Evolutionary conservation across 2,113 vertebrate species (phyloP).

Genomic region (Smithornis capensis): DNA sequence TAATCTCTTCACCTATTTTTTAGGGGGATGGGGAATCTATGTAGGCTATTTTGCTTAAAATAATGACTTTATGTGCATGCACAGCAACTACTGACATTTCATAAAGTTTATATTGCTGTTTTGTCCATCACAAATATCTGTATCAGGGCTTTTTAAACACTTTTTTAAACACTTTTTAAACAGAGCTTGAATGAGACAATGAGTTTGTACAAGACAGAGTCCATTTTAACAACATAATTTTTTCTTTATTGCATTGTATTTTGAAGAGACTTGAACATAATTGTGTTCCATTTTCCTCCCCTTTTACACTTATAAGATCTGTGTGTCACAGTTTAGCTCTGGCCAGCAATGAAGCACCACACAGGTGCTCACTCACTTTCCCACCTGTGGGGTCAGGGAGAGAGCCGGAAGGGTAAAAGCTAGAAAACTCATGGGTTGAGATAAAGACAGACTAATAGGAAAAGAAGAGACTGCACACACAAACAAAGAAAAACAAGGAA

Average conservation of each 20-base stretch:
- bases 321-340: background rate
- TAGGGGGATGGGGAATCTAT: background rate
- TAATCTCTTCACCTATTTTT: slow-evolving; percentile 44
- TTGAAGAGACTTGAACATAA: background rate
- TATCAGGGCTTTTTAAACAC: too few relatives aligned
- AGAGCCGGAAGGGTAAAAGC: background rate
- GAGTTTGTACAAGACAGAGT: background rate
- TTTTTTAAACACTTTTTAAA: slow-evolving; percentile 4
- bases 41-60: slow-evolving; percentile 36
- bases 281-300: background rate
- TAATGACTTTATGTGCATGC: background rate
- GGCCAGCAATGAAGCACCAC: background rate
- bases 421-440: background rate
- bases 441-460: background rate
- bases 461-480: background rate
- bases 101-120: slow-evolving; percentile 44
- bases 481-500: background rate
- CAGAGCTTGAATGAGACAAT: background rate
- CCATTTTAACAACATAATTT: background rate
- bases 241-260: slow-evolving; percentile 13
- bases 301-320: background rate
- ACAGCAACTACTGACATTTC: slow-evolving; percentile 65
- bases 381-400: background rate
- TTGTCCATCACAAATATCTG: slow-evolving; percentile 4
- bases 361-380: background rate